A percentile compares a stretch with the other conserved stretches of the same genome.
Conservation (phyloP, 2,888 invertebrate species). For the Pantelozetes paolii region DNA sequence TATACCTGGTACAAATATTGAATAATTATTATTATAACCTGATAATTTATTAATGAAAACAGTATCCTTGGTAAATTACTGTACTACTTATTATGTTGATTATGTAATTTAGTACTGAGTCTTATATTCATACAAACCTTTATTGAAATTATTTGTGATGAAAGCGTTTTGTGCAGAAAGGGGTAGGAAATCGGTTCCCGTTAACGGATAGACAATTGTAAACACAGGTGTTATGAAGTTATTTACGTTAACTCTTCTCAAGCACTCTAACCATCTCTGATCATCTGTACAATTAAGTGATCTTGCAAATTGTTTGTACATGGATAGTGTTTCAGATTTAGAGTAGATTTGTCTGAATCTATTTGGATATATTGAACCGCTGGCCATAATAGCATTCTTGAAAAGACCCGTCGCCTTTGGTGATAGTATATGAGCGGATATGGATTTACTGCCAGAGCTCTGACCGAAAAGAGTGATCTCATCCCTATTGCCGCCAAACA, state of each 20-base stretch:
- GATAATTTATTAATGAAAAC: too few relatives aligned
- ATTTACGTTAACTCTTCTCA: background rate
- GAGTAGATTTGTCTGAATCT: background rate
- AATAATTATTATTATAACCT: too few relatives aligned
- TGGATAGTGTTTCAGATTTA: background rate
- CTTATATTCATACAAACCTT: background rate
- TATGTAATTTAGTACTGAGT: background rate
- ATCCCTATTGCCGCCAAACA: slow-evolving; percentile 51
- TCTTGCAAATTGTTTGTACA: background rate
- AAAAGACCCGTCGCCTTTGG: slow-evolving; percentile 28
- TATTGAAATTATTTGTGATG: background rate
- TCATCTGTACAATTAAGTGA: background rate
- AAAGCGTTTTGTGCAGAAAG: background rate
- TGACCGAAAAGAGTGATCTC: slow-evolving; percentile 56
- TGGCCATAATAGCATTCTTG: slow-evolving; percentile 32
- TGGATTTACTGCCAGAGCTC: slow-evolving; percentile 51
- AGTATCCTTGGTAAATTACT: background rate
- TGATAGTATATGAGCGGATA: slow-evolving; percentile 1
- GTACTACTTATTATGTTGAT: background rate
- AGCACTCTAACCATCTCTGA: slow-evolving; percentile 3
- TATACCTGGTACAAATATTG: background rate
- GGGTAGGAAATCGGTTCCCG: background rate
- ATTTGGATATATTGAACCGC: background rate
- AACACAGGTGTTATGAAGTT: background rate
- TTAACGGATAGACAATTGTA: background rate